phyloP scores from a whole-genome alignment of 2,888 invertebrate genomes.

The Alloscopus bannaensis region DNA sequence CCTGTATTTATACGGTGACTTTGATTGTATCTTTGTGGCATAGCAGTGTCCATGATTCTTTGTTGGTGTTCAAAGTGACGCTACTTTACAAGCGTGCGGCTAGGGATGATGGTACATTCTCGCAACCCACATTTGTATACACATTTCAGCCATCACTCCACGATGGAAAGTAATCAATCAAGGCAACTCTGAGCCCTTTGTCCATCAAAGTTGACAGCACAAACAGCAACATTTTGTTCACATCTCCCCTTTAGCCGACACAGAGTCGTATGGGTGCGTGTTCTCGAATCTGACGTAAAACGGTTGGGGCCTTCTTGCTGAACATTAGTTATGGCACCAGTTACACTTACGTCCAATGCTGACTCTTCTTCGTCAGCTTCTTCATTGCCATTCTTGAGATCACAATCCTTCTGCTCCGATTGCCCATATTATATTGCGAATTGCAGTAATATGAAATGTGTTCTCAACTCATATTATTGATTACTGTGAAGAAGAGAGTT shows the following conservation, averaged over 20 bases:
- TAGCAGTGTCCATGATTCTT: constrained; percentile 40
- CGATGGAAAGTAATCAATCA: constrained; percentile 62
- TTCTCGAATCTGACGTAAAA: too few species aligned
- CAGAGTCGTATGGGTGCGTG: background rate
- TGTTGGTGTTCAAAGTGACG: constrained; percentile 27
- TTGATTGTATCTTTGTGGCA: constrained; percentile 31
- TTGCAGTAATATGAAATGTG: constrained; percentile 12
- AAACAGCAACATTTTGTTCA: constrained; percentile 50
- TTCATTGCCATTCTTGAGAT: constrained; percentile 13
- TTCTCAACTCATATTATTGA: constrained; percentile 7
- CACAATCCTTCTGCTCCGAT: constrained; percentile 30
- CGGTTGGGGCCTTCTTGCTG: too few species aligned
- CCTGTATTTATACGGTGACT: constrained; percentile 41
- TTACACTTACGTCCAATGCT: constrained; percentile 27
- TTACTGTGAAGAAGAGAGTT: constrained; percentile 9
- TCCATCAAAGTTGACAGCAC: constrained; percentile 60
- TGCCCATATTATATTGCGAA: constrained; percentile 47
- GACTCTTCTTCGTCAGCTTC: constrained; percentile 27
- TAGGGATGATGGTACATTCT: too few species aligned
- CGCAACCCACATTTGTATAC: too few species aligned
- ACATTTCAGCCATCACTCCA: too few species aligned
- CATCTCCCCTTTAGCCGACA: background rate
- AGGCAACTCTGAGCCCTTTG: constrained; percentile 58
- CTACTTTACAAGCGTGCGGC: constrained; percentile 23
- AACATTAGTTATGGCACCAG: too few species aligned